Evolutionary conservation across 2,797 vertebrate species (phyloP).

Genomic region (Eupleurogrammus muticus): DNA sequence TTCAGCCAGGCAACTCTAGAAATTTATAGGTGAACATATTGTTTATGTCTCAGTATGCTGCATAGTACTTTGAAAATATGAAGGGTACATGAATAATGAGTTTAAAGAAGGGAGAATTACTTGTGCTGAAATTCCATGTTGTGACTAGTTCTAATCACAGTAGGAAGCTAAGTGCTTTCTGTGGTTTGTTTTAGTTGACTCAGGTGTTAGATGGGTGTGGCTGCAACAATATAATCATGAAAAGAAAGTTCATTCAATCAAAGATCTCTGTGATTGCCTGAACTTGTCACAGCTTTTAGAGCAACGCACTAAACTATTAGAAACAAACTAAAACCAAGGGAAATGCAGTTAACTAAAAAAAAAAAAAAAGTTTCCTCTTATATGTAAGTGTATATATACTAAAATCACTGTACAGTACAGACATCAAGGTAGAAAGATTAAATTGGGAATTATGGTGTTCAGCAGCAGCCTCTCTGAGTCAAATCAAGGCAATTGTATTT

Average conservation of each 20-base stretch:
- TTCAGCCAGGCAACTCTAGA: not conserved
- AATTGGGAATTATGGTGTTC: too few relatives aligned
- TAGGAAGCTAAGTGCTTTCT: not conserved
- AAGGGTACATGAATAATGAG: not conserved
- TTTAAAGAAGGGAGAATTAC: not conserved
- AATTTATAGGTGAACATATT: not conserved
- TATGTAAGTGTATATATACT: not conserved
- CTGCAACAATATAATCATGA: conserved; percentile 3
- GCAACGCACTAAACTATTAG: not conserved
- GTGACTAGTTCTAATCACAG: not conserved
- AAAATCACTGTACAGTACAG: too few relatives aligned
- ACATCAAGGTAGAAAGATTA: too few relatives aligned
- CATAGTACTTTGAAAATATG: not conserved
- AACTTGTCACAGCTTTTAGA: not conserved
- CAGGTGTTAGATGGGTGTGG: conserved; percentile 27
- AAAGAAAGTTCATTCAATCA: conserved; percentile 5
- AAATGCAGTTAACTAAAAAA: not conserved
- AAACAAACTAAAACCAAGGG: not conserved
- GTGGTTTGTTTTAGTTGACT: conserved; percentile 31
- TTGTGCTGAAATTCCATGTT: not conserved
- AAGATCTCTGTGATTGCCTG: conserved; percentile 1
- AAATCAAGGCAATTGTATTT: too few relatives aligned
- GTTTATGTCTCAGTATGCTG: not conserved
- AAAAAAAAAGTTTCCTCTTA: not conserved
- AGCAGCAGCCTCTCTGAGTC: too few relatives aligned